Percentiles rank a stretch among this genome's conserved stretches.
phyloP scores from a whole-genome alignment of 2,888 invertebrate genomes.

The Trissolcus japonicus region DNA sequence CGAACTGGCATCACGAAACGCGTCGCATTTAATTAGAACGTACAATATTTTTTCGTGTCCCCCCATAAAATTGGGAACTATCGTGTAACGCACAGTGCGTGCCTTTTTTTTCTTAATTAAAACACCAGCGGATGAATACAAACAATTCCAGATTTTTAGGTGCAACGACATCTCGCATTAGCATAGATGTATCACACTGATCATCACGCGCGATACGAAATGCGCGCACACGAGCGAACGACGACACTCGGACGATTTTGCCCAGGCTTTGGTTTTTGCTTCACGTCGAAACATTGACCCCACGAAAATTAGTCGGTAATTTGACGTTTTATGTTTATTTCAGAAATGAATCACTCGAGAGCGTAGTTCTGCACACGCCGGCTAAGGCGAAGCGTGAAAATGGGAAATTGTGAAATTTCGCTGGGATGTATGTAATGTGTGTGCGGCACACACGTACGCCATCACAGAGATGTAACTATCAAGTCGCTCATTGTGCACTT shows the following conservation, averaged over 20 bases:
- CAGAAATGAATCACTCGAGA: constrained; percentile 15
- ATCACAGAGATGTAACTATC: constrained; percentile 38
- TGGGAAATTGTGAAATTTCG: constrained; percentile 53
- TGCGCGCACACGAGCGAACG: constrained; percentile 52
- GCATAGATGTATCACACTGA: constrained; percentile 73
- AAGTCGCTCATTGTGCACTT: constrained; percentile 21
- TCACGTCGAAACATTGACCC: constrained; percentile 31
- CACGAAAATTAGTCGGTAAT: constrained; percentile 20
- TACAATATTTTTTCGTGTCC: no score
- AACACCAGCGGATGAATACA: constrained; percentile 59
- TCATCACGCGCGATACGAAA: constrained; percentile 60
- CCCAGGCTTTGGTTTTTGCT: constrained; percentile 24
- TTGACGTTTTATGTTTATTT: no score
- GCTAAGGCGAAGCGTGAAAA: constrained; percentile 51
- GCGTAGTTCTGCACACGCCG: constrained; percentile 24
- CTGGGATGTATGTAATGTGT: constrained; percentile 19
- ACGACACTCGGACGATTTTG: constrained; percentile 59
- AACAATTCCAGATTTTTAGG: constrained; percentile 67
- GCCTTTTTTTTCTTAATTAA: constrained; percentile 69
- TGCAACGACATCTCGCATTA: constrained; percentile 72
- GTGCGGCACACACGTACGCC: constrained; percentile 19
- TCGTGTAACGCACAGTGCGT: constrained; percentile 53
- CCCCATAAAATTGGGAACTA: background rate
- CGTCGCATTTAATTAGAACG: background rate
- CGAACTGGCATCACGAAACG: background rate